Evolutionary conservation across 1,140 invertebrate genomes (phyloP), one percentile per base, ranked within the genome.

Genomic region (Andrena cerasifolii): DNA sequence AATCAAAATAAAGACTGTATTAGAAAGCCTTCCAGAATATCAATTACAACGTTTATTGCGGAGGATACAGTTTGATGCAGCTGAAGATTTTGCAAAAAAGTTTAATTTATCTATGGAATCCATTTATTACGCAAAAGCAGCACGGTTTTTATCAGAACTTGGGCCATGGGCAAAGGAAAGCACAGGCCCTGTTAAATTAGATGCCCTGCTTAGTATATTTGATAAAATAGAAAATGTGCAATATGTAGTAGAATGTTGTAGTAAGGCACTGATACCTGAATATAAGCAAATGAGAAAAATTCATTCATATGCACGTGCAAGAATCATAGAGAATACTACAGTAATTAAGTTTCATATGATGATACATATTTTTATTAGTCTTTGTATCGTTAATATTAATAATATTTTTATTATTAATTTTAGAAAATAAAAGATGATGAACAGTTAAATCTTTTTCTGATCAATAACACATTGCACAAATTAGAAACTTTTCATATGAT

Each of bases 161-260:
- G 82, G 87, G 62, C 89, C 90, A 31, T 91, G 87, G 86, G 47
- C 63, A 28, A 82, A 87, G 31, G 76, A 80, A 21, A 33, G 59
- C 0, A 51, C 83, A 51, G 61, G 73, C 61, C 43, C 73, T 26
- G 43, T 77, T 31, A 73, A 86, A 45, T 21, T 89, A n/a, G 65
- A 87, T 36, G 40, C 49, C 3, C 79, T 91, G 12, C 78, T 90
- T 43, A 54, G 26, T 33, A 79, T 85, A 31, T 43, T 92, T 24
- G 80, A 91, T 31, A 88, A 90, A 53, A 87, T 93, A 66, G 56
- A 86, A 67, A 83, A 92, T 75, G 65, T 90, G 16, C 51, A 87
- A 67, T 91, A 89, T 80, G 68, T 93, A 40, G 89, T 84, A 68
- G 85, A 92, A 58, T 92, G 91, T 66, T 93, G 91, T 72, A 89